These are phyloP conservation scores for Metalampra italica DNA, from an alignment of 2,888 invertebrate genomes.

Conservation along the genomic window DNA sequence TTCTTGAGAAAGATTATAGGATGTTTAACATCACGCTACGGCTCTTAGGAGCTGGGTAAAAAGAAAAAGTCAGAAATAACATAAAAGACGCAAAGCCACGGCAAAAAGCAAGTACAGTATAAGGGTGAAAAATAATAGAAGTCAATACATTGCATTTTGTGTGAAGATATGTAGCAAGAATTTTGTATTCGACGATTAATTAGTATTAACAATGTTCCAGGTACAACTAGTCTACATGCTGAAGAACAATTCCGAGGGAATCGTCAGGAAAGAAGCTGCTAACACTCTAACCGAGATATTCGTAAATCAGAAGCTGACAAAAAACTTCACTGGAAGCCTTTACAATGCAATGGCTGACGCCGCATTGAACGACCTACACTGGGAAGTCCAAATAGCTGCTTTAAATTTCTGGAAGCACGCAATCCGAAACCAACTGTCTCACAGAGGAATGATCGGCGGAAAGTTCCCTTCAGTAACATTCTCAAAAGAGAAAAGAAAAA, in stretches of 20 bases:
- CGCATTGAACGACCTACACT: conserved; percentile 82
- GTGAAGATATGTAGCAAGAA: no score
- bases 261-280: conserved; percentile 83
- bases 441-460: conserved; percentile 84
- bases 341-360: conserved; percentile 79
- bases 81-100: no score
- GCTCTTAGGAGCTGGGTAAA: no score
- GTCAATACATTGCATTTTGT: no score
- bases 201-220: conserved; percentile 33
- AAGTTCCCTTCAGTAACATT: conserved; percentile 85
- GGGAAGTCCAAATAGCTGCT: conserved; percentile 85
- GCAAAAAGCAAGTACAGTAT: no score
- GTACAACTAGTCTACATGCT: conserved; percentile 72
- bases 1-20: no score
- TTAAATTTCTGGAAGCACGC: conserved; percentile 82
- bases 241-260: conserved; percentile 81
- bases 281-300: conserved; percentile 79
- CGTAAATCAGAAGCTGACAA: conserved; percentile 75
- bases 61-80: no score
- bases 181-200: no score
- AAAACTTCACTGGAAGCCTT: conserved; percentile 63
- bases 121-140: no score
- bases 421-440: conserved; percentile 67
- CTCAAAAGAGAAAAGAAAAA: conserved; percentile 84
- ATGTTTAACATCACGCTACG: no score